Base-by-base conservation (phyloP, 2,888 invertebrate species). In the Drosophila helvetica region DNA sequence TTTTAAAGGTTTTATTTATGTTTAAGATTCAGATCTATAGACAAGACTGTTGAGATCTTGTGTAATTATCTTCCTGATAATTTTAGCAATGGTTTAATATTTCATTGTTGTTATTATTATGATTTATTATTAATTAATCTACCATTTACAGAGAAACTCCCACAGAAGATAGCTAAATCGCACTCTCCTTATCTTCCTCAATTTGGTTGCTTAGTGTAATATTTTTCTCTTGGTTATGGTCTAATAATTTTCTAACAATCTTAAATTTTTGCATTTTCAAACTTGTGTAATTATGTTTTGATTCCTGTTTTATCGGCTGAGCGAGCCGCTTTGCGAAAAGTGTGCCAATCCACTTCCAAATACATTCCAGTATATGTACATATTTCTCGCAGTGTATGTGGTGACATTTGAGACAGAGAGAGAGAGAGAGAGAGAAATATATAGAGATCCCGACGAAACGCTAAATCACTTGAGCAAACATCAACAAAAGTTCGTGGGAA, bases 401-500 rank as follows among this genome's bases (percentile, higher is more conserved):
- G 42, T 38, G 38, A 38, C 38, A 38, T 38, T 38, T 38, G n/a
- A 71, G 62, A 77, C 75, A 73, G 79, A 3, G 22, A 12, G 0
- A 33, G 4, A 12, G 3, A 10, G 10, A 30, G 10, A 3, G 3
- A 10, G 30, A 17, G 15, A 46, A 27, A 27, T 75, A 65, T 48
- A 52, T 50, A 46, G 53, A 50, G 18, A 61, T 27, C 54, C 51
- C 53, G 17, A 47, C 47, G 69, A 79, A 64, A 68, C 80, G 46
- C 43, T 51, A 61, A 80, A 80, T 80, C 78, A 75, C 68, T 75
- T 66, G 58, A 54, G 50, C 59, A 74, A 74, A 74, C 52, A 66
- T 58, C 58, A 59, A 62, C 55, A 67, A 52, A 57, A 72, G 25
- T 42, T 79, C 77, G 82, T 80, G 80, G 79, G 80, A 81, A 80